Base-by-base conservation (phyloP, 2,113 vertebrate species). In the Urocitellus parryii region DNA sequence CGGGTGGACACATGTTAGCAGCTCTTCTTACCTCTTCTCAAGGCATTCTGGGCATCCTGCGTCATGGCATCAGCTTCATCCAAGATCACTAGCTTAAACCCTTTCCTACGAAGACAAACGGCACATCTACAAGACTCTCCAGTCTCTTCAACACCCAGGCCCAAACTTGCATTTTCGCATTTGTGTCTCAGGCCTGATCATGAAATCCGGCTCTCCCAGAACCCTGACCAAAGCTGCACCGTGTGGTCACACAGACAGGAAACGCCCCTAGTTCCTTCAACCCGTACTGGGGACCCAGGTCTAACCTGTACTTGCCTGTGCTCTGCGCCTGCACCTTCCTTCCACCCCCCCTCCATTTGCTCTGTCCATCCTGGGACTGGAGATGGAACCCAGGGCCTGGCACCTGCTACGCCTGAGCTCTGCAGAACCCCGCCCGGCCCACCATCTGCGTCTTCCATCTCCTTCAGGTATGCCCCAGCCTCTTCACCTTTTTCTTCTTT, bases 21-120 rank as follows among this genome's bases (percentile, higher is more conserved):
- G 53, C 78, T 0, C 67, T 37, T 37, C 99, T 98, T 97, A 99
- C 99, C 99, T 99, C 99, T 98, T 95, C 99, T 98, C 98, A 99
- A 97, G 97, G 99, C 99, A 4, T 99, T 99, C 98, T 99, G 99
- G 97, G 99, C 99, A 4, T 99, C 99, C 88, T 99, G 99, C 89
- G 99, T 99, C 99, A 99, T 99, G 97, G 99, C 99, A 17, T 99
- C 99, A 0, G 99, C 99, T 98, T 99, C 99, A 39, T 99, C 99
- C 98, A 99, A 98, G 97, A 99, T 99, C 96, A 99, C 99, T 1
- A 99, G 99, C 97, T 99, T 99, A 95, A 99, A 99, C 90, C 99
- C 99, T 97, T 99, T 99, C 98, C 99, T 99, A 29, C 32, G 93
- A 63, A 91, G 48, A 74, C 94, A 82, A n/a, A 65, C 0, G 4